Conservation (phyloP, 2,797 vertebrate genomes). For the Catostomus latipinnis region DNA sequence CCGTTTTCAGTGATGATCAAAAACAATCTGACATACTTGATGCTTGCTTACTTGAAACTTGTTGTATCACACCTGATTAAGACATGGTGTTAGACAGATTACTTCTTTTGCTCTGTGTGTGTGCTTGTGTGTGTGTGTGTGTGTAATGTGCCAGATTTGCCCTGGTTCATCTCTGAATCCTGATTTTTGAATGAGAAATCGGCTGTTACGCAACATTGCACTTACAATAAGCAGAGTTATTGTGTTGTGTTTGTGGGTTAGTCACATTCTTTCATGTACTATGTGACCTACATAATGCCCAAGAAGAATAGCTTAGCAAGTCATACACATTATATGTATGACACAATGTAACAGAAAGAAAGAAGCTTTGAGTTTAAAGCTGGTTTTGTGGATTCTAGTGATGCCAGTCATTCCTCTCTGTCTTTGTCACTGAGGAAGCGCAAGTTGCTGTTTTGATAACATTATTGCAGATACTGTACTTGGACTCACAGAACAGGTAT, state of each 20-base stretch:
- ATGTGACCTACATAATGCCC: background rate
- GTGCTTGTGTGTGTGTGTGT: too few relatives aligned
- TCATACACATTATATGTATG: background rate
- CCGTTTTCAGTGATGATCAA: too few relatives aligned
- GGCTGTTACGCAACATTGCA: background rate
- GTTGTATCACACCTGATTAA: conserved; percentile 2
- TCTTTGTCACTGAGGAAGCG: background rate
- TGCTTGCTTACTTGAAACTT: background rate
- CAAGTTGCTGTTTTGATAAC: conserved; percentile 27
- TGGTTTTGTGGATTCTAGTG: conserved; percentile 8
- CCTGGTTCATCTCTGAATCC: background rate
- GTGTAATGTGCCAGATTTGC: background rate
- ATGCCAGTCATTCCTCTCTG: conserved; percentile 13
- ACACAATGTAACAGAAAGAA: background rate
- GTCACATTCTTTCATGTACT: conserved; percentile 1
- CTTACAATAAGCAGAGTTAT: conserved; percentile 19
- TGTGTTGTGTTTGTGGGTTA: conserved; percentile 2
- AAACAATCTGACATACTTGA: too few relatives aligned
- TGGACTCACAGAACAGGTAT: background rate
- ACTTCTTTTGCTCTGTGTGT: too few relatives aligned
- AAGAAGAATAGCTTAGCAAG: background rate
- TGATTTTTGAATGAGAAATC: conserved; percentile 18
- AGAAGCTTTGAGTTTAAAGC: background rate
- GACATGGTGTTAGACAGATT: background rate
- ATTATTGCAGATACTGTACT: background rate